phyloP scores from a whole-genome alignment of 1,140 invertebrate genomes.

The Nephila pilipes region DNA sequence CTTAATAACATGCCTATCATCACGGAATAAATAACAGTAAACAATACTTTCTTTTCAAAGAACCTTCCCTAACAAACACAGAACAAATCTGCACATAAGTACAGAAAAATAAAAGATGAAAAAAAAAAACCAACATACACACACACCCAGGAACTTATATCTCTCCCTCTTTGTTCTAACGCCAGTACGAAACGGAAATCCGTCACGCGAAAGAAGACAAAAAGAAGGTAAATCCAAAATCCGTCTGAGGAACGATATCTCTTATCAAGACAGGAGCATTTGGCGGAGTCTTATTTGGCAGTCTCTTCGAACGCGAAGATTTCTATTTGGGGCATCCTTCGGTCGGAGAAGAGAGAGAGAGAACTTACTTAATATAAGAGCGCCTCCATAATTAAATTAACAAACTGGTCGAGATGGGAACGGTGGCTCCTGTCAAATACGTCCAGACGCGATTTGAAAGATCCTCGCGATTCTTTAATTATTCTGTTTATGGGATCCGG shows the following conservation, averaged over 20 bases:
- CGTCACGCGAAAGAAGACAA: not conserved
- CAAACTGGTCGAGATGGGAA: constrained; percentile 13
- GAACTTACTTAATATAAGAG: constrained; percentile 46
- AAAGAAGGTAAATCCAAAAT: not conserved
- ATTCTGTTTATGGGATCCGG: constrained; percentile 45
- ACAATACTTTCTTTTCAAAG: too few relatives aligned
- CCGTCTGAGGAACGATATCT: not conserved
- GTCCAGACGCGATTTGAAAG: constrained; percentile 54
- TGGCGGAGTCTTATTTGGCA: not conserved
- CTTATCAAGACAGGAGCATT: not conserved
- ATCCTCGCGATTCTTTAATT: constrained; percentile 59
- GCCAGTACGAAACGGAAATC: not conserved
- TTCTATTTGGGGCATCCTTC: not conserved
- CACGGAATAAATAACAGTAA: too few relatives aligned
- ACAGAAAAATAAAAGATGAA: too few relatives aligned
- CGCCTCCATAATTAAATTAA: constrained; percentile 65
- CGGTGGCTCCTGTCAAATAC: constrained; percentile 56
- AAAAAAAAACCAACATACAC: too few relatives aligned
- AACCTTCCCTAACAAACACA: too few relatives aligned
- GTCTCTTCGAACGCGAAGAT: not conserved
- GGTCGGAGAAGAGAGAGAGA: not conserved
- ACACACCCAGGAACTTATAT: too few relatives aligned
- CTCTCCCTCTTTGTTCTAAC: not conserved
- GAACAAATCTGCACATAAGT: too few relatives aligned
- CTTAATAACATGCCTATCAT: too few relatives aligned